phyloP scores from a whole-genome alignment of 1,140 invertebrate genomes.

The Lasioglossum albipes region DNA sequence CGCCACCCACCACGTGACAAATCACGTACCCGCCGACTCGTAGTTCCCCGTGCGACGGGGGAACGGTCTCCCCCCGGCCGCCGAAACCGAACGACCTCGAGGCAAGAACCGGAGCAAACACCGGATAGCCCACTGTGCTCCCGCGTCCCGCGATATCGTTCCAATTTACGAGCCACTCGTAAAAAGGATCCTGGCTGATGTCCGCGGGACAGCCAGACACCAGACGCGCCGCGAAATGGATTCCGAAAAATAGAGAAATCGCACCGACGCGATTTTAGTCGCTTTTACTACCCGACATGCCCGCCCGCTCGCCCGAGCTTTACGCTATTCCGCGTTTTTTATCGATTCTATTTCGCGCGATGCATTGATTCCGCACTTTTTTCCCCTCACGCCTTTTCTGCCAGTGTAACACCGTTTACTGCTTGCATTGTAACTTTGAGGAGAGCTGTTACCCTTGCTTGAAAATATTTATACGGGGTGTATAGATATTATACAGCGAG shows the following conservation, averaged over 20 bases:
- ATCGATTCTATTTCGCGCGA: background rate
- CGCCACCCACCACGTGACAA: constrained; percentile 78
- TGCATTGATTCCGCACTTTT: too few species aligned
- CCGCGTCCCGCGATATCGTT: background rate
- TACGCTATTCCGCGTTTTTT: too few species aligned
- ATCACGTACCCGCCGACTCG: constrained; percentile 67
- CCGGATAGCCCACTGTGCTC: background rate
- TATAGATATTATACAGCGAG: too few species aligned
- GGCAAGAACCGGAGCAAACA: constrained; percentile 36
- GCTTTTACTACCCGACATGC: too few species aligned
- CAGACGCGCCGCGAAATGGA: background rate
- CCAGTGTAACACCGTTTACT: too few species aligned
- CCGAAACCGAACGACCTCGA: constrained; percentile 46
- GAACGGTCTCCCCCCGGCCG: constrained; percentile 66
- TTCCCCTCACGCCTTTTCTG: too few species aligned
- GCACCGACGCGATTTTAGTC: too few species aligned
- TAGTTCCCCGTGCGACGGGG: constrained; percentile 64
- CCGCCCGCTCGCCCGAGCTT: too few species aligned
- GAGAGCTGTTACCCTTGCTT: too few species aligned
- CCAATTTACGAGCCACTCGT: constrained; percentile 12
- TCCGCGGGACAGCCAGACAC: background rate
- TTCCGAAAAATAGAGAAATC: background rate
- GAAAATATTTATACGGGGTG: too few species aligned
- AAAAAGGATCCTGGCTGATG: background rate
- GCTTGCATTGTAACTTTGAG: too few species aligned